phyloP scores from a whole-genome alignment of 2,113 vertebrate genomes.

The Himantopus leucocephalus region DNA sequence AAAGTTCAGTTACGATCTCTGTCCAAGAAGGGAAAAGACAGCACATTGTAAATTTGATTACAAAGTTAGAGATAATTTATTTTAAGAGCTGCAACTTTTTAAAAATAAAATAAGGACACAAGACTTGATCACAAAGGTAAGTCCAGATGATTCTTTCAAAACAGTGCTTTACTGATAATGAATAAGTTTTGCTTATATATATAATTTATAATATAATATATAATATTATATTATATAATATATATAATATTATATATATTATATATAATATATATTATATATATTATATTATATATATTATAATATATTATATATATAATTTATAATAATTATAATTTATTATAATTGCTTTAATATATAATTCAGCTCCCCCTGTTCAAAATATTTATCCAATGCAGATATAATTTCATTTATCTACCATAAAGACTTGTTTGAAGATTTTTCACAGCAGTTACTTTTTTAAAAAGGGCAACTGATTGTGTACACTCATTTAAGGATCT shows the following conservation, averaged over 20 bases:
- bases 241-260: no score
- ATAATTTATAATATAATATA: no score
- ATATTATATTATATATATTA: no score
- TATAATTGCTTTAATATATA: background rate
- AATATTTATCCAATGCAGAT: background rate
- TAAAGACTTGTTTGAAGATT: background rate
- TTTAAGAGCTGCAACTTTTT: background rate
- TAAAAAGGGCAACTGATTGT: background rate
- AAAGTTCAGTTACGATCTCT: background rate
- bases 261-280: no score
- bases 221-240: no score
- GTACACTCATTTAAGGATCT: background rate
- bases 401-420: background rate
- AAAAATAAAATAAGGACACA: background rate
- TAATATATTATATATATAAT: no score
- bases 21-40: background rate
- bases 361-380: background rate
- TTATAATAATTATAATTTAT: no score
- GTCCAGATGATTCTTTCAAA: background rate
- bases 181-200: background rate
- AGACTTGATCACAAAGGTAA: background rate
- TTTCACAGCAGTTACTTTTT: background rate
- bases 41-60: background rate
- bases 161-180: background rate
- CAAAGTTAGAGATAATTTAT: background rate